A percentile compares a stretch with the other conserved stretches of the same genome.
Conservation (phyloP, 2,113 vertebrate genomes). For the Gambusia affinis region DNA sequence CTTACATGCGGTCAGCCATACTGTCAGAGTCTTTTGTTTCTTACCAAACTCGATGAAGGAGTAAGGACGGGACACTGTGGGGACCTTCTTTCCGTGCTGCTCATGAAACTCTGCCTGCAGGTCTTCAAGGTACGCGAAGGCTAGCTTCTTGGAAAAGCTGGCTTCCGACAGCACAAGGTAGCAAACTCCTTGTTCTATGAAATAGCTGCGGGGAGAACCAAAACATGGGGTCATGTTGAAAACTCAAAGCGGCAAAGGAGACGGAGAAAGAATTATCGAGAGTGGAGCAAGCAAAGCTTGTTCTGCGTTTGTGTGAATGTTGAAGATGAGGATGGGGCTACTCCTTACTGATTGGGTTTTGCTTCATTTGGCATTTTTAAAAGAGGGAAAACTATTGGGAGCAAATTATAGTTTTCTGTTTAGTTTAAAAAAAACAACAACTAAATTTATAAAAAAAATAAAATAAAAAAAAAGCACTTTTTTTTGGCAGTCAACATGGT, state of each 20-base stretch:
- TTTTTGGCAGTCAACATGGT: neutral
- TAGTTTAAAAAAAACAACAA: no score
- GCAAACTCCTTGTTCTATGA: conserved; percentile 94
- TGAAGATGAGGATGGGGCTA: no score
- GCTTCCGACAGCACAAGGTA: conserved; percentile 96
- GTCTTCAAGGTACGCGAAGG: conserved; percentile 96
- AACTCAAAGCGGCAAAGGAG: neutral
- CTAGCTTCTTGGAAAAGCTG: conserved; percentile 93
- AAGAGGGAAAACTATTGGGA: no score
- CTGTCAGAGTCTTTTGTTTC: conserved; percentile 32
- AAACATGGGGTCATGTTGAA: neutral
- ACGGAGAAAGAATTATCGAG: neutral
- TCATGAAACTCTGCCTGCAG: conserved; percentile 97
- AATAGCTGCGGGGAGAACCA: conserved; percentile 79
- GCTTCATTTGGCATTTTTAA: no score
- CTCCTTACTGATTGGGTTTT: no score
- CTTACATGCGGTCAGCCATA: neutral
- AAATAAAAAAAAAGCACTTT: no score
- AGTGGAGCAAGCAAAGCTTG: no score
- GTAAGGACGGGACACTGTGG: conserved; percentile 94
- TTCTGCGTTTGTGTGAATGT: no score
- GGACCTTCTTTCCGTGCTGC: conserved; percentile 96
- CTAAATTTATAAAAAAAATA: no score
- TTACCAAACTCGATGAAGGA: conserved; percentile 99
- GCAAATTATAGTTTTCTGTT: no score